phyloP scores from a whole-genome alignment of 2,113 vertebrate species.

The Vombatus ursinus region DNA sequence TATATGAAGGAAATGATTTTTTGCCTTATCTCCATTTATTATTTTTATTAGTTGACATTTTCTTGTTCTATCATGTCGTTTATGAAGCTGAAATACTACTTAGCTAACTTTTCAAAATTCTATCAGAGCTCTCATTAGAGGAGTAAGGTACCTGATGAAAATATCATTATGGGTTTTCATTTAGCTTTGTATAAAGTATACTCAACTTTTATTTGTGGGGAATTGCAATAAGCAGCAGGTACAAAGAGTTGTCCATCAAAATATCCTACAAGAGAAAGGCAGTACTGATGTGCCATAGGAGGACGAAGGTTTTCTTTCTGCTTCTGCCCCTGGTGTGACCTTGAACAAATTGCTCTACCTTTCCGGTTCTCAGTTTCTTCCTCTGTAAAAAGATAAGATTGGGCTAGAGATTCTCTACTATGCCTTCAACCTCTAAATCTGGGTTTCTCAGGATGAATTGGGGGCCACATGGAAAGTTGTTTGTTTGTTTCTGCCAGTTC shows the following conservation, averaged over 20 bases:
- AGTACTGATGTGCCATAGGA: neutral
- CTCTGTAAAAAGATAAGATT: neutral
- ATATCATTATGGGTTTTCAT: neutral
- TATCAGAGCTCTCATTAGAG: neutral
- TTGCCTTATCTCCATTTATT: neutral
- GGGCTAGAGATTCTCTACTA: neutral
- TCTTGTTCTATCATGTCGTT: neutral
- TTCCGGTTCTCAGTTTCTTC: neutral
- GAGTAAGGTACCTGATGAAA: neutral
- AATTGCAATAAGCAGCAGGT: neutral
- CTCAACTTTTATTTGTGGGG: neutral
- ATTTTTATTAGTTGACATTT: neutral
- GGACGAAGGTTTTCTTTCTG: neutral
- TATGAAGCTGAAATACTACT: neutral
- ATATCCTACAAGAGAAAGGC: neutral
- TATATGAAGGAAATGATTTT: neutral
- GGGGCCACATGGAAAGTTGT: neutral
- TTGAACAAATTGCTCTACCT: slow-evolving; percentile 12
- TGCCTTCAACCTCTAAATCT: neutral
- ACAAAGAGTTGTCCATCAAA: neutral
- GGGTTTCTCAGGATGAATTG: neutral
- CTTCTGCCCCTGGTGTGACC: slow-evolving; percentile 24
- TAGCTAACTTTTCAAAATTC: neutral
- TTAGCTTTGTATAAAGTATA: neutral
- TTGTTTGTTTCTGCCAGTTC: neutral